Base-by-base conservation (phyloP, 2,113 vertebrate genomes). In the Heterotis niloticus region DNA sequence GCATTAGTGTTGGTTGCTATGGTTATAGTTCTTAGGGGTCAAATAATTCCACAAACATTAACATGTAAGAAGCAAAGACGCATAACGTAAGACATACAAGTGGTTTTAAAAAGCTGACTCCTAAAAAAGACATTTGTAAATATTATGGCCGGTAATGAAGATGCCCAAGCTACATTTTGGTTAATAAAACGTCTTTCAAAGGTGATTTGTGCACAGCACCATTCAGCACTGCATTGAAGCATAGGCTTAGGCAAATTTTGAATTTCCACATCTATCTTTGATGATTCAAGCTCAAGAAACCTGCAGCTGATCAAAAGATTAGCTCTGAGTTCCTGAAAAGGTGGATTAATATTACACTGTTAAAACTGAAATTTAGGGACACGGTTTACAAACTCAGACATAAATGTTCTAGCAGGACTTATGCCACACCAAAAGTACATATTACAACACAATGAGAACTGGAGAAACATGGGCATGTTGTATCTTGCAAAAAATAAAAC, bases 11-110 rank as follows among this genome's bases (percentile, higher is more conserved):
- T 56, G 17, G 52, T 26, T 68, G 23, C 76, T 69, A 34, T 56
- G 65, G 76, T 69, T 68, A 18, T 59, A 67, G 52, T 64, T 69
- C 65, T 67, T 78, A 17, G 26, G 51, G 65, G 51, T 78, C 24
- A 56, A 57, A 20, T 67, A 23, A 54, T 66, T 69, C 28, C 3
- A 23, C 54, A 78, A 66, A 57, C 52, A 69, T 78, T 17, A 34
- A 28, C 16, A 56, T 29, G 54, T 0, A 20, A 34, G 65, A 64
- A 56, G 65, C 28, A 26, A 24, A 14, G 18, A 51, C 1, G 29
- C 68, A 70, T 70, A 17, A 18, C 18, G 5, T 34, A 0, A 28
- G 66, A 44, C 2, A 44, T 13, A 44, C 28, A 34, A 13, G 29
- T 7, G 1, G 28, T 9, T n/a, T 16, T 14, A 51, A 34, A 28